phyloP scores from a whole-genome alignment of 1,140 invertebrate genomes.

The Calephelis virginiensis region DNA sequence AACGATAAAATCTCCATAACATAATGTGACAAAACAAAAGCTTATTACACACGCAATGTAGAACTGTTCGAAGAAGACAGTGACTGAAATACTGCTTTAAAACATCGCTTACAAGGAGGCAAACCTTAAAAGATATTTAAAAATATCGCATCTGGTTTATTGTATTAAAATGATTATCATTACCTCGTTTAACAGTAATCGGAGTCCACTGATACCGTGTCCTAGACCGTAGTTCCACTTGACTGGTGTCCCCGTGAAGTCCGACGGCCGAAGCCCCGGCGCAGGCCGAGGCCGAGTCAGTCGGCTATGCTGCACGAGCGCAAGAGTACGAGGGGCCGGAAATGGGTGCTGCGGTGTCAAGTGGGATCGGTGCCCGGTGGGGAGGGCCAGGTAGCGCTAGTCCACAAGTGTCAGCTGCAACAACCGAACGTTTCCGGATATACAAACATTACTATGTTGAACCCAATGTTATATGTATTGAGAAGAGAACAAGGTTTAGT shows the following conservation, averaged over 20 bases:
- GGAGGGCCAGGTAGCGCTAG: constrained; percentile 54
- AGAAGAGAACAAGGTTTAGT: too few species aligned
- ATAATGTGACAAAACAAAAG: too few species aligned
- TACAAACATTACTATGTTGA: too few species aligned
- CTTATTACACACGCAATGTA: too few species aligned
- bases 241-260: constrained; percentile 19
- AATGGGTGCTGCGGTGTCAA: constrained; percentile 45
- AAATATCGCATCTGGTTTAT: too few species aligned
- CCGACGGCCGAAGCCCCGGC: constrained; percentile 39
- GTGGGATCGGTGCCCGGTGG: constrained; percentile 47
- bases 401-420: constrained; percentile 66
- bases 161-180: not conserved
- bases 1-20: too few species aligned
- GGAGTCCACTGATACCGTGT: constrained; percentile 16
- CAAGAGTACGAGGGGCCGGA: constrained; percentile 34
- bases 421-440: not conserved
- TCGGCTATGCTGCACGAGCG: constrained; percentile 42
- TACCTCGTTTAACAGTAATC: constrained; percentile 12
- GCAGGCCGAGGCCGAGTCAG: constrained; percentile 41
- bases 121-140: too few species aligned
- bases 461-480: too few species aligned
- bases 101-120: too few species aligned
- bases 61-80: too few species aligned
- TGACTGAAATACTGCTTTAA: too few species aligned
- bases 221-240: constrained; percentile 10